Conservation (phyloP, 2,113 vertebrate genomes). For the Seriola dumerili region DNA sequence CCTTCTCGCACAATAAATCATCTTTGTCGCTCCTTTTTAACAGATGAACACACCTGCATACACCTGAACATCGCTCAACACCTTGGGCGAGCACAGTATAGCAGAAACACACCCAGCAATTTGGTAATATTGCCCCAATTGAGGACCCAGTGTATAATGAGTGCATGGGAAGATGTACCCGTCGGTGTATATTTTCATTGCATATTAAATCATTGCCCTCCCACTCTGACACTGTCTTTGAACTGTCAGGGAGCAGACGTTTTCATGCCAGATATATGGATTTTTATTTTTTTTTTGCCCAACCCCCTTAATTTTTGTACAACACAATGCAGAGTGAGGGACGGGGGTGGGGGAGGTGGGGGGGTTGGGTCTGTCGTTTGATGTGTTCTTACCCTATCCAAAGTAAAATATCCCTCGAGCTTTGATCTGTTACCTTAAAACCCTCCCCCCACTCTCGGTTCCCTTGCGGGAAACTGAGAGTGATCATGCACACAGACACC, state of each 20-base stretch:
- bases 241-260: constrained; percentile 74
- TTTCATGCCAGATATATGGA: constrained; percentile 74
- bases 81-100: constrained; percentile 46
- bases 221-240: constrained; percentile 69
- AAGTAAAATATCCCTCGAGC: constrained; percentile 71
- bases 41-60: constrained; percentile 62
- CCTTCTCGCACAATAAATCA: constrained; percentile 66
- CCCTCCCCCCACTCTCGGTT: constrained; percentile 4
- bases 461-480: constrained; percentile 42
- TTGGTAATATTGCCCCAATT: constrained; percentile 70
- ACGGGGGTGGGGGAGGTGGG: not conserved
- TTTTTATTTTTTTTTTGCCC: constrained; percentile 42
- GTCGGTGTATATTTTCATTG: constrained; percentile 63
- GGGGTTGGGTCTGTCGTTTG: constrained; percentile 63
- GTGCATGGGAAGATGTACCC: constrained; percentile 34
- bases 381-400: constrained; percentile 75
- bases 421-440: constrained; percentile 79
- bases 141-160: constrained; percentile 53
- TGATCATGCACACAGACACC: constrained; percentile 38
- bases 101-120: constrained; percentile 66
- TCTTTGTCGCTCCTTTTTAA: constrained; percentile 35
- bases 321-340: constrained; percentile 68
- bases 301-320: constrained; percentile 72
- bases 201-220: constrained; percentile 73
- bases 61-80: constrained; percentile 58